A percentile compares a stretch with the other conserved stretches of the same genome.
phyloP scores from a whole-genome alignment of 2,113 vertebrate species.

The Varanus komodoensis region DNA sequence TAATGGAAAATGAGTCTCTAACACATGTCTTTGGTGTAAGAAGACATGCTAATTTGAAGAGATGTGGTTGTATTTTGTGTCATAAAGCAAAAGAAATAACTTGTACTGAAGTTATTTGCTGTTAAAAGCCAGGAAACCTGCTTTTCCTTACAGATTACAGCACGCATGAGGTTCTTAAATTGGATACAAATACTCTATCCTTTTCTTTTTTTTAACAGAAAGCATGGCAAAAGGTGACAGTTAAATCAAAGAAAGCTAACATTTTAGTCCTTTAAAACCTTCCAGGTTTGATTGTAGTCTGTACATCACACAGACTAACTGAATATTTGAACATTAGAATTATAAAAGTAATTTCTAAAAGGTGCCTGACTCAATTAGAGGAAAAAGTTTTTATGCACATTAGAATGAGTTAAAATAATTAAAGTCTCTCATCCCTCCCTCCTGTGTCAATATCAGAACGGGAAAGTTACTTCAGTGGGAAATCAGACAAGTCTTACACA shows the following conservation, averaged over 20 bases:
- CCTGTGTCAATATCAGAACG: slow-evolving; percentile 14
- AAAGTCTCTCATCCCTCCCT: slow-evolving; percentile 46
- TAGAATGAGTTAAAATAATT: slow-evolving; percentile 39
- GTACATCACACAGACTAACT: slow-evolving; percentile 60
- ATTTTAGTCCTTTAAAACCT: slow-evolving; percentile 34
- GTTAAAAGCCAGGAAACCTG: slow-evolving; percentile 11
- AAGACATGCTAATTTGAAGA: slow-evolving; percentile 54
- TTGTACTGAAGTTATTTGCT: slow-evolving; percentile 25
- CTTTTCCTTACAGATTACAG: slow-evolving; percentile 16
- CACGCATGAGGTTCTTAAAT: not conserved
- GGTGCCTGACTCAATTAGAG: slow-evolving; percentile 12
- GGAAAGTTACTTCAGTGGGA: slow-evolving; percentile 51
- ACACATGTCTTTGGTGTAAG: slow-evolving; percentile 46
- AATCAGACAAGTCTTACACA: slow-evolving; percentile 47
- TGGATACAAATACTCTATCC: not conserved
- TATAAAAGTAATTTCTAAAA: not conserved
- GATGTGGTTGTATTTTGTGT: slow-evolving; percentile 51
- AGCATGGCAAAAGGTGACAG: slow-evolving; percentile 1
- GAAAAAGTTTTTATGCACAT: slow-evolving; percentile 36
- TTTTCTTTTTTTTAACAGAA: not conserved
- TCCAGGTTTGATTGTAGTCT: slow-evolving; percentile 43
- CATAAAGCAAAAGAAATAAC: slow-evolving; percentile 53
- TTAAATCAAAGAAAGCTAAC: slow-evolving; percentile 44
- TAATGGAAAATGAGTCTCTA: slow-evolving; percentile 38
- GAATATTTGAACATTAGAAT: slow-evolving; percentile 45